Percentiles rank a stretch among this genome's conserved stretches.
These are phyloP conservation scores for Tetramorium simillimum DNA, from an alignment of 1,140 invertebrate species.

Conservation along the genomic window DNA sequence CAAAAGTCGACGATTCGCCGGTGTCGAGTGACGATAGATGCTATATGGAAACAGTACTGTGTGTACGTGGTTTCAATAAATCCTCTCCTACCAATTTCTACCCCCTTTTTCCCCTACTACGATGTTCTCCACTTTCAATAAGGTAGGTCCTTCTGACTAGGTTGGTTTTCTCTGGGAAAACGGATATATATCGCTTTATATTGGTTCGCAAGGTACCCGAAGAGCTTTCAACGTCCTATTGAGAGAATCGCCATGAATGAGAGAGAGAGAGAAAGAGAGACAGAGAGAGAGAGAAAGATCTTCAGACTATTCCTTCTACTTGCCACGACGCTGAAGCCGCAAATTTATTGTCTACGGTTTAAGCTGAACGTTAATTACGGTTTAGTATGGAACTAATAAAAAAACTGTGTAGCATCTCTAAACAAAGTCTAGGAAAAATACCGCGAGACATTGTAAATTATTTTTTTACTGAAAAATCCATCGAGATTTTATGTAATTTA, in stretches of 20 bases:
- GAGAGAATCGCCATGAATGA: slow-evolving; percentile 41
- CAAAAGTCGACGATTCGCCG: slow-evolving; percentile 41
- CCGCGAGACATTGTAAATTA: not conserved
- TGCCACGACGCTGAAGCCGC: slow-evolving; percentile 21
- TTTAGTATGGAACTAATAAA: slow-evolving; percentile 38
- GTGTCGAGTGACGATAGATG: slow-evolving; percentile 58
- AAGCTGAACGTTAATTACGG: slow-evolving; percentile 10
- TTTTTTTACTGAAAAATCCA: not conserved
- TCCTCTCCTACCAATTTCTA: slow-evolving; percentile 56
- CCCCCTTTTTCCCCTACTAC: slow-evolving; percentile 36
- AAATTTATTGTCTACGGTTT: slow-evolving; percentile 39
- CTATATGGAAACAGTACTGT: slow-evolving; percentile 64
- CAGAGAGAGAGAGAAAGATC: slow-evolving; percentile 14
- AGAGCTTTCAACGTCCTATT: slow-evolving; percentile 70
- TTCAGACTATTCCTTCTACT: slow-evolving; percentile 68
- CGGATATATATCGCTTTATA: slow-evolving; percentile 72
- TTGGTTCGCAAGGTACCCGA: slow-evolving; percentile 58
- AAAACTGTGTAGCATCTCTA: not conserved
- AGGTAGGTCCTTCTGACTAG: slow-evolving; percentile 68
- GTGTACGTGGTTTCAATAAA: slow-evolving; percentile 69
- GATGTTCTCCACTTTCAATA: slow-evolving; percentile 69
- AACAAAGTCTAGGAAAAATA: not conserved
- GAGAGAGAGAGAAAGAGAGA: not conserved
- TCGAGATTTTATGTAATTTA: not conserved
- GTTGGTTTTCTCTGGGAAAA: slow-evolving; percentile 71